Conservation (phyloP, 2,797 vertebrate species). For the Dendrocincla fuliginosa region DNA sequence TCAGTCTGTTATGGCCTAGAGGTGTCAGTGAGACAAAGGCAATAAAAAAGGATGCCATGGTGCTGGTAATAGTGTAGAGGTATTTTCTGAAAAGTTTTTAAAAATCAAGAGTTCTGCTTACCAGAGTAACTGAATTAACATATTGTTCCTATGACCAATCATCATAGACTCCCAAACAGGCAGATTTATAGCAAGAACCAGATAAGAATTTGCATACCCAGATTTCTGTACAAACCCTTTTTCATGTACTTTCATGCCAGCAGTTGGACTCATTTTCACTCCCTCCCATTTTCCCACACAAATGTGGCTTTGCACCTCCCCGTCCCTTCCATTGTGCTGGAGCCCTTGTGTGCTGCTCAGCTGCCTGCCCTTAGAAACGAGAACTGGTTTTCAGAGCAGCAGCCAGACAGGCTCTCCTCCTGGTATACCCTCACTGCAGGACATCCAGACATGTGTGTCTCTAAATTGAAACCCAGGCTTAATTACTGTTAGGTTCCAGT, state of each 20-base stretch:
- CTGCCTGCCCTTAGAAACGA: neutral
- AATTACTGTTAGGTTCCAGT: neutral
- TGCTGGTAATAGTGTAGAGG: neutral
- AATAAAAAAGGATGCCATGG: neutral
- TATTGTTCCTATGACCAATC: neutral
- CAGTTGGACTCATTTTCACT: neutral
- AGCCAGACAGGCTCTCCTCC: neutral
- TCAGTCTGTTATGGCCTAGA: neutral
- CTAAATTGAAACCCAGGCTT: neutral
- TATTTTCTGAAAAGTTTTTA: neutral
- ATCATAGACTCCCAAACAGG: neutral
- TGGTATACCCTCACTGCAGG: neutral
- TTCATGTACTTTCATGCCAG: neutral
- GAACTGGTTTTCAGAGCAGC: neutral
- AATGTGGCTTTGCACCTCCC: neutral
- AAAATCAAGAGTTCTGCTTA: neutral
- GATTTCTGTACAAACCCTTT: neutral
- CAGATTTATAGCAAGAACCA: neutral
- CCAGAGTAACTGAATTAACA: fast-evolving
- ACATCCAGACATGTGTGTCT: neutral
- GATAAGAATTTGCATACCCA: neutral
- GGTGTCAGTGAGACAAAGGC: neutral
- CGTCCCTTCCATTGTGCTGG: fast-evolving
- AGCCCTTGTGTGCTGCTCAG: neutral
- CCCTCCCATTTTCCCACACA: neutral